phyloP scores from a whole-genome alignment of 2,797 vertebrate genomes.

The Muraenolepis orangiensis region DNA sequence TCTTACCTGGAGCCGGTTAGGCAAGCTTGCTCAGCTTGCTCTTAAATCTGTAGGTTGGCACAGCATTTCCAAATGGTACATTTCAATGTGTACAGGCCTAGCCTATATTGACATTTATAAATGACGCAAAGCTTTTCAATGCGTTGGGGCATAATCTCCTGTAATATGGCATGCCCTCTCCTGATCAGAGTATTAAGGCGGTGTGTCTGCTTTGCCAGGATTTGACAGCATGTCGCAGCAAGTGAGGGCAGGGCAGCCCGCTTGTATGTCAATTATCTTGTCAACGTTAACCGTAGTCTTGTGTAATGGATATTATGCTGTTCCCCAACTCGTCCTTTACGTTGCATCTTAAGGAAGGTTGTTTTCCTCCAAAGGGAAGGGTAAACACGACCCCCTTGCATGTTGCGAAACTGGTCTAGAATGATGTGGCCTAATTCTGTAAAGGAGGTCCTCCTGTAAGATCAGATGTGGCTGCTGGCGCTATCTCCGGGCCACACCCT shows the following conservation, averaged over 20 bases:
- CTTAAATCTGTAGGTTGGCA: constrained; percentile 35
- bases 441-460: constrained; percentile 53
- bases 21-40: constrained; percentile 21
- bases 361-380: too few relatives aligned
- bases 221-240: constrained; percentile 23
- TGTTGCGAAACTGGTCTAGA: constrained; percentile 28
- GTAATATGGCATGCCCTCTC: constrained; percentile 33
- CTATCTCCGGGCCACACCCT: constrained; percentile 55
- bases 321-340: not conserved
- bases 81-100: constrained; percentile 31
- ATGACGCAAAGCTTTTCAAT: constrained; percentile 30
- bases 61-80: constrained; percentile 21
- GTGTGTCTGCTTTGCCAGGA: constrained; percentile 12
- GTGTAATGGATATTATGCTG: not conserved
- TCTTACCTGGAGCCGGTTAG: constrained; percentile 8
- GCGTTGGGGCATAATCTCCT: constrained; percentile 49
- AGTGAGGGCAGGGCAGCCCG: not conserved
- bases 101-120: not conserved
- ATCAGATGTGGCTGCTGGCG: constrained; percentile 57
- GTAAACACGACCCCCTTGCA: not conserved
- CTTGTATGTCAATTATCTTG: not conserved
- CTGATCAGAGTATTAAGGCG: constrained; percentile 34
- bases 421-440: constrained; percentile 55
- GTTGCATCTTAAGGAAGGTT: not conserved
- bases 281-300: not conserved